These are phyloP conservation scores for Gymnosoma rotundatum DNA, from an alignment of 2,888 invertebrate genomes.

Conservation along the genomic window DNA sequence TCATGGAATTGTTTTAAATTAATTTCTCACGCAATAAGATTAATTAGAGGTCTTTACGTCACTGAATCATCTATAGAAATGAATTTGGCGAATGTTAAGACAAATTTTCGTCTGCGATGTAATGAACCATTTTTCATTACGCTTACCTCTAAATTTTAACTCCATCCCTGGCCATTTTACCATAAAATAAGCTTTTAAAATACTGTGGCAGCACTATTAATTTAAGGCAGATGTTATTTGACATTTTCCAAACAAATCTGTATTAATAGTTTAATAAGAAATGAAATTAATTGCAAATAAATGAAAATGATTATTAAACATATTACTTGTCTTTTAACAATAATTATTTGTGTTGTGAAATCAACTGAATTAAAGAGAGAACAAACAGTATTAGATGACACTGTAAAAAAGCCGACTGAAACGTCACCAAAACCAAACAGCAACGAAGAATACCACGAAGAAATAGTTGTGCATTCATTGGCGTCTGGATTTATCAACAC, in stretches of 20 bases:
- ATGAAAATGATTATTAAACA: constrained; percentile 28
- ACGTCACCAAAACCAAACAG: not conserved
- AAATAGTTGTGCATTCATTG: constrained; percentile 93
- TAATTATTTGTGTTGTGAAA: constrained; percentile 29
- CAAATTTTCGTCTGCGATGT: no score
- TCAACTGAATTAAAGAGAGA: constrained; percentile 3
- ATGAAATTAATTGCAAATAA: not conserved
- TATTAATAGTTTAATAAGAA: not conserved
- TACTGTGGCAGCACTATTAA: not conserved
- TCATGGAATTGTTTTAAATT: no score
- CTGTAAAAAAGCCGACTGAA: constrained; percentile 9
- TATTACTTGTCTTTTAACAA: constrained; percentile 17
- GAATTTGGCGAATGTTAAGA: no score
- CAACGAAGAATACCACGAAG: constrained; percentile 91
- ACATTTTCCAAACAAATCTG: no score
- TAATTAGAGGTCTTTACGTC: no score
- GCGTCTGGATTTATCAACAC: constrained; percentile 93
- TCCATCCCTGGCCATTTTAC: no score
- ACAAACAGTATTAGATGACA: constrained; percentile 16
- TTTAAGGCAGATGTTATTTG: not conserved
- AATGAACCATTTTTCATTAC: no score
- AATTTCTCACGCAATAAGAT: no score
- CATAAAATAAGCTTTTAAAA: no score
- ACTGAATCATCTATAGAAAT: no score
- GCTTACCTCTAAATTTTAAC: no score